These are phyloP conservation scores for Campoplex nolae DNA, from an alignment of 2,888 invertebrate genomes.

Conservation along the genomic window DNA sequence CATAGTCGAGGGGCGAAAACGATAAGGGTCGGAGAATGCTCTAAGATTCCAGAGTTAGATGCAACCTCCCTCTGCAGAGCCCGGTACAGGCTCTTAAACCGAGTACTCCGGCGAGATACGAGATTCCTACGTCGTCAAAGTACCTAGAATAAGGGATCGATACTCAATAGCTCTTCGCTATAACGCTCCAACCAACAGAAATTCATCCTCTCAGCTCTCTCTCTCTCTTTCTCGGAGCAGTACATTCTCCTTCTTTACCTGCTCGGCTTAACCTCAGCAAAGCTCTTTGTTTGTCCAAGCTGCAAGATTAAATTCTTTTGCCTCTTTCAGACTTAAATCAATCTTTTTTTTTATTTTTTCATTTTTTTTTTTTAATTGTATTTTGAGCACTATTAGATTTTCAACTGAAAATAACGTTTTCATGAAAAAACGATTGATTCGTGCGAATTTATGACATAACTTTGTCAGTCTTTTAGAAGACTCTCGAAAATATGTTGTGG, in stretches of 20 bases:
- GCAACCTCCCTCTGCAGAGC: constrained; percentile 71
- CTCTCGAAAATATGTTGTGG: neutral
- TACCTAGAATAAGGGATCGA: constrained; percentile 82
- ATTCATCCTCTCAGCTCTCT: constrained; percentile 1
- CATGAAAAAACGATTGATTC: neutral
- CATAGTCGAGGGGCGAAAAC: constrained; percentile 8
- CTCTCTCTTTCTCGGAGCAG: neutral
- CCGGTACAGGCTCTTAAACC: constrained; percentile 75
- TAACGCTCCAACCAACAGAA: constrained; percentile 2
- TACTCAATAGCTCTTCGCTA: constrained; percentile 81
- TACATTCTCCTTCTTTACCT: constrained; percentile 3
- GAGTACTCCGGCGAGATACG: constrained; percentile 78
- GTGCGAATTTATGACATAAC: neutral
- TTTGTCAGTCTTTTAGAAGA: neutral
- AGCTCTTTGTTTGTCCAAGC: constrained; percentile 3
- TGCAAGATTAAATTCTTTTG: constrained; percentile 3
- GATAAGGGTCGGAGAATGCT: constrained; percentile 32
- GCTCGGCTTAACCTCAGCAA: constrained; percentile 9
- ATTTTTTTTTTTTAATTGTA: neutral
- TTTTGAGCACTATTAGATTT: neutral
- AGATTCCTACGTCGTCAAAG: constrained; percentile 71
- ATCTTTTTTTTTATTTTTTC: no score
- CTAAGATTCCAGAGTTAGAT: constrained; percentile 64
- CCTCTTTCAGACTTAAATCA: neutral
- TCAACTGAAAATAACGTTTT: neutral